Evolutionary conservation across 2,888 invertebrate species (phyloP), one percentile per base, ranked within the genome.

Genomic region (Drosophila colorata): DNA sequence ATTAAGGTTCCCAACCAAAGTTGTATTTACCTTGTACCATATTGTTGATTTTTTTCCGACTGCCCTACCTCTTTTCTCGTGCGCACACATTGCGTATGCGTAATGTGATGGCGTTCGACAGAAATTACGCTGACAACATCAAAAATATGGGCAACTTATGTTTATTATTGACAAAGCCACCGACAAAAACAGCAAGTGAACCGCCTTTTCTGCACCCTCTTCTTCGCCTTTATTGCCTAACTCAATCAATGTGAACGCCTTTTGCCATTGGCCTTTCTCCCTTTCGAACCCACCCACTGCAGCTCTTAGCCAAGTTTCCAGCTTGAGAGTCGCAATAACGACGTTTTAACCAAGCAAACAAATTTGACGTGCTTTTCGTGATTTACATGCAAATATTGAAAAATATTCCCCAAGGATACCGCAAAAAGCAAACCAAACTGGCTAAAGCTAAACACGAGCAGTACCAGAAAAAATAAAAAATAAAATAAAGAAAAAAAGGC

Each of bases 331-430:
- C 78, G 85, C 85, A 83, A 83, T 85, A 83, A 83, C 83, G 83
- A 83, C 81, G 83, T 85, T 83, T 85, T 83, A 87, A 86, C 86
- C 84, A 87, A 87, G 84, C 81, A 87, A 87, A 87, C 88, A 87
- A 87, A 87, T 89, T 88, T 88, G 88, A 89, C 89, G 89, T 89
- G 88, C 88, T 84, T 88, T 89, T 84, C 88, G 88, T 90, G 90
- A 90, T 90, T 90, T 88, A 81, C 88, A 90, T 90, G 90, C 88
- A 90, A 90, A 90, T 90, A 90, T 90, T 87, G 83, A 88, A 82
- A 80, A 87, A 88, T 88, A 84, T 85, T 90, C 85, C 87, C 80
- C 79, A 74, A 81, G 81, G 85, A 80, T 87, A 89, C 79, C 83
- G 85, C 86, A 86, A 80, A 83, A 82, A 79, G 80, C 74, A 83